A percentile compares a stretch with the other conserved stretches of the same genome.
These are phyloP conservation scores for Trichacis sp. DNA, from an alignment of 2,888 invertebrate species.

Conservation along the genomic window DNA sequence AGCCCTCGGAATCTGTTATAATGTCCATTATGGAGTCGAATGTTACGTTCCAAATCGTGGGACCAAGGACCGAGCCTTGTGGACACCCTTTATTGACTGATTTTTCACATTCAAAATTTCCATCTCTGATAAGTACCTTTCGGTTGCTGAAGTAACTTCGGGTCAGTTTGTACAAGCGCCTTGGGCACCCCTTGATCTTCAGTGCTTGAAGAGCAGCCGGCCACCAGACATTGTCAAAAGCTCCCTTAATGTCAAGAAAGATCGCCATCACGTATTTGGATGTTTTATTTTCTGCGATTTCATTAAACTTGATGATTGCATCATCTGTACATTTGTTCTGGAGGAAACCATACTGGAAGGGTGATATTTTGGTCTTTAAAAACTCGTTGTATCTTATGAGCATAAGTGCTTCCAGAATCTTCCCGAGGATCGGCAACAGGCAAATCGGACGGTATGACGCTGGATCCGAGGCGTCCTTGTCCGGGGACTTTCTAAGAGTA, in stretches of 20 bases:
- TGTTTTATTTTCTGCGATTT: background rate
- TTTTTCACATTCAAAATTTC: background rate
- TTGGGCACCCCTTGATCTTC: background rate
- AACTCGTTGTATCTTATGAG: background rate
- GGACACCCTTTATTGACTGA: conserved; percentile 29
- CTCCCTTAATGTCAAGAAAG: background rate
- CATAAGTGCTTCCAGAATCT: background rate
- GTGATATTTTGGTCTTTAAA: background rate
- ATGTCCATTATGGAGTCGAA: conserved; percentile 24
- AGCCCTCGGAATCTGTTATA: background rate
- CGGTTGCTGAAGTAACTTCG: conserved; percentile 11
- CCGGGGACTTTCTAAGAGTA: background rate
- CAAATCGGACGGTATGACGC: background rate
- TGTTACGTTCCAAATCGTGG: conserved; percentile 21
- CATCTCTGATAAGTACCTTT: background rate
- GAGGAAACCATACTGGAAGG: background rate
- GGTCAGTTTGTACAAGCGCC: background rate
- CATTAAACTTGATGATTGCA: background rate
- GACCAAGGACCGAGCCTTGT: conserved; percentile 33
- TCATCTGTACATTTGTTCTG: background rate
- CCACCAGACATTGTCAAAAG: background rate
- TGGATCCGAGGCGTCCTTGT: background rate
- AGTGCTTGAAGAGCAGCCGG: background rate
- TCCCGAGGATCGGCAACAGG: too few relatives aligned
- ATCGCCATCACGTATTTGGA: background rate